Percentiles rank a stretch among this genome's conserved stretches.
Evolutionary conservation across 1,140 invertebrate species (phyloP).

Genomic region (Pinna nobilis): DNA sequence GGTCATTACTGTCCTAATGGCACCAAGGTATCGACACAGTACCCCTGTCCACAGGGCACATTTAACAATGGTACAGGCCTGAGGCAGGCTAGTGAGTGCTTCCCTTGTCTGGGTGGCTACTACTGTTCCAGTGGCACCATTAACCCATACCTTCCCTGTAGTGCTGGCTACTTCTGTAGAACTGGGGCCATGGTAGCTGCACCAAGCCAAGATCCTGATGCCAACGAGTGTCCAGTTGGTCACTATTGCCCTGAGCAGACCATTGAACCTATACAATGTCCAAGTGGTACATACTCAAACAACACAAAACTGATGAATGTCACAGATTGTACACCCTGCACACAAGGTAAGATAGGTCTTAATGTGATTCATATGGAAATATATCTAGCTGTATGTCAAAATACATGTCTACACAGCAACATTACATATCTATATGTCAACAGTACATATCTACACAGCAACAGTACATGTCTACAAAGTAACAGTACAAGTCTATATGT

Average conservation of each 20-base stretch:
- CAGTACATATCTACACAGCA: too few species aligned
- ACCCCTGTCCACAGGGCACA: conserved; percentile 65
- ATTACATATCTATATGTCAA: too few species aligned
- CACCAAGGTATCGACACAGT: conserved; percentile 55
- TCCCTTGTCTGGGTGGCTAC: conserved; percentile 63
- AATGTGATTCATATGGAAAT: not conserved
- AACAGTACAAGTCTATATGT: too few species aligned
- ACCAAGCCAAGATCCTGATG: conserved; percentile 58
- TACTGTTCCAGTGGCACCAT: conserved; percentile 66
- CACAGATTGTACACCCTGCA: conserved; percentile 66
- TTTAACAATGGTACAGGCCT: conserved; percentile 67
- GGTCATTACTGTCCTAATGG: conserved; percentile 68
- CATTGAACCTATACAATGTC: conserved; percentile 64
- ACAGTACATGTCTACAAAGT: too few species aligned
- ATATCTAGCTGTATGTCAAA: too few species aligned
- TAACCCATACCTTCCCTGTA: conserved; percentile 59
- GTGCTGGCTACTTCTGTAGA: conserved; percentile 67
- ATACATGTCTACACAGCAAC: too few species aligned
- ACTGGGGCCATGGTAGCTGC: conserved; percentile 61
- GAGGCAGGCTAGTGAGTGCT: conserved; percentile 52
- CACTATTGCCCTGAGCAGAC: conserved; percentile 70
- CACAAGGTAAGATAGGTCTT: conserved; percentile 50
- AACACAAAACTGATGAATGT: conserved; percentile 59
- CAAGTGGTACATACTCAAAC: conserved; percentile 68
- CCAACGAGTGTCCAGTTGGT: conserved; percentile 66